Evolutionary conservation across 2,797 vertebrate species (phyloP).

Genomic region (Paedocypris micromegethes): DNA sequence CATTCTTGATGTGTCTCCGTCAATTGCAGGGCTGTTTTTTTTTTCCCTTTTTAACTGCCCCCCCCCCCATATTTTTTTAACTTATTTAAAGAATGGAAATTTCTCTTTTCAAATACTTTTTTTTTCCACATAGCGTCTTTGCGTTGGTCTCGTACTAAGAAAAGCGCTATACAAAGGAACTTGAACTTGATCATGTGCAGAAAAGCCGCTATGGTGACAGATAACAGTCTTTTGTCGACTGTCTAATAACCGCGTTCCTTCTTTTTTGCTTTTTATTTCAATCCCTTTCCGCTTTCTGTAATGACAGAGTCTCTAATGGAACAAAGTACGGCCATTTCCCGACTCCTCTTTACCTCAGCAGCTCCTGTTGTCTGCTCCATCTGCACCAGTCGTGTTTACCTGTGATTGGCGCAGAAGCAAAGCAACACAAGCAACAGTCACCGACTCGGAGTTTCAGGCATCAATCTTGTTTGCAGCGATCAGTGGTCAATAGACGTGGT

Average conservation of each 20-base stretch:
- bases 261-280: constrained; percentile 14
- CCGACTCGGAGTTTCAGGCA: constrained; percentile 25
- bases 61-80: too few species aligned
- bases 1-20: too few species aligned
- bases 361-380: constrained; percentile 11
- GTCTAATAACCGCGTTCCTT: constrained; percentile 35
- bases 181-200: background rate
- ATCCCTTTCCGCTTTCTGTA: constrained; percentile 18
- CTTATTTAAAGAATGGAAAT: too few species aligned
- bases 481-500: constrained; percentile 46
- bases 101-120: too few species aligned
- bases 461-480: constrained; percentile 46
- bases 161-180: too few species aligned
- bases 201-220: constrained; percentile 4
- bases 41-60: too few species aligned
- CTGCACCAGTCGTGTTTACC: background rate
- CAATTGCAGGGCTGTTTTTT: too few species aligned
- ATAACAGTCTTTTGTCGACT: constrained; percentile 25
- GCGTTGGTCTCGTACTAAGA: too few species aligned
- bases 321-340: constrained; percentile 30
- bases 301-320: constrained; percentile 35
- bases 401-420: constrained; percentile 40
- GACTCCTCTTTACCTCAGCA: constrained; percentile 21
- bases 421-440: constrained; percentile 31
- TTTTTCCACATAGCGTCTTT: too few species aligned